Evolutionary conservation across 1,140 invertebrate genomes (phyloP).

Genomic region (Penaeus chinensis): DNA sequence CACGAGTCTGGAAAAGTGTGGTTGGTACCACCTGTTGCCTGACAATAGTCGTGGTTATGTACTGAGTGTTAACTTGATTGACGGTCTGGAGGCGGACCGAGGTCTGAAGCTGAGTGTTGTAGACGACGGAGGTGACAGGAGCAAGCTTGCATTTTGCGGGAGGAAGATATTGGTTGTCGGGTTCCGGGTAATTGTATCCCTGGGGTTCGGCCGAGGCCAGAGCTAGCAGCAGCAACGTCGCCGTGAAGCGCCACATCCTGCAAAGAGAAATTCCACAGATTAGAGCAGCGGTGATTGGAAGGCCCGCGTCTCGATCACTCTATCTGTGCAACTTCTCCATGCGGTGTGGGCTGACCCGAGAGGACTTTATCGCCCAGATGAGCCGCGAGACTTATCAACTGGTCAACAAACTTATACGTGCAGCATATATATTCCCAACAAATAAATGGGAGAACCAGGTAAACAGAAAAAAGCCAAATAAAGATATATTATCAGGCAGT

Average conservation of each 20-base stretch:
- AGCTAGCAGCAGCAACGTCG: not conserved
- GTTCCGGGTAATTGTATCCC: not conserved
- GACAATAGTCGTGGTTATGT: not conserved
- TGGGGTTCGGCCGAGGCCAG: not conserved
- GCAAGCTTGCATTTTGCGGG: not conserved
- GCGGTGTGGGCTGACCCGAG: too few species aligned
- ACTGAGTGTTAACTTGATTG: not conserved
- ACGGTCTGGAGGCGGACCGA: not conserved
- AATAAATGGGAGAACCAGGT: too few species aligned
- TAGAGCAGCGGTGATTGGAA: slow-evolving; percentile 9
- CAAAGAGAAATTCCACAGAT: slow-evolving; percentile 7
- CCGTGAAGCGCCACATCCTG: not conserved
- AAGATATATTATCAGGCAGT: not conserved
- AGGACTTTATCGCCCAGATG: too few species aligned
- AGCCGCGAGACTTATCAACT: too few species aligned
- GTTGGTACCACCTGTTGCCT: slow-evolving; percentile 14
- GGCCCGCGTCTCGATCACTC: not conserved
- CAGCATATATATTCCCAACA: too few species aligned
- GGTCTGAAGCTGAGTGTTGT: not conserved
- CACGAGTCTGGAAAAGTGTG: slow-evolving; percentile 7
- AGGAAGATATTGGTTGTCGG: not conserved
- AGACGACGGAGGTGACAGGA: not conserved
- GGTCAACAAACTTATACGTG: too few species aligned
- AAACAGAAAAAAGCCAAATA: not conserved
- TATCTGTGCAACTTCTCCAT: not conserved